A percentile compares a stretch with the other conserved stretches of the same genome.
phyloP scores from a whole-genome alignment of 1,140 invertebrate genomes.

The Procambarus virginalis region DNA sequence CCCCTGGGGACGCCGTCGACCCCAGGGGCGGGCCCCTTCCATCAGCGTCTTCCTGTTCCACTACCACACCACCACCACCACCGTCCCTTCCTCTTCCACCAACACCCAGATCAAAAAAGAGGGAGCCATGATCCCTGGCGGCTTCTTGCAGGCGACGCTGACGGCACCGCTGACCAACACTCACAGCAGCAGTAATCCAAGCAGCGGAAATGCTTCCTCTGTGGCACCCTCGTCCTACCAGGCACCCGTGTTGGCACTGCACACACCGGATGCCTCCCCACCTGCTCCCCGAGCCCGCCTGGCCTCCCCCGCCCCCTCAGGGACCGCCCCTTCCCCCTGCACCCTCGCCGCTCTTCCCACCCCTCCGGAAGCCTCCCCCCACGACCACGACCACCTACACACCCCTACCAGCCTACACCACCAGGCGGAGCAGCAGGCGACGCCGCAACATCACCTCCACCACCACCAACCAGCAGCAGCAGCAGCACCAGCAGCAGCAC shows the following conservation, averaged over 20 bases:
- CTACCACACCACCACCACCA: slow-evolving; percentile 48
- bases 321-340: slow-evolving; percentile 39
- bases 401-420: slow-evolving; percentile 44
- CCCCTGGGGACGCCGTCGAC: slow-evolving; percentile 28
- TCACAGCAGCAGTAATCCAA: slow-evolving; percentile 8
- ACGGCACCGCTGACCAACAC: slow-evolving; percentile 49
- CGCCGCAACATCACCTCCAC: slow-evolving; percentile 33
- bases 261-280: slow-evolving; percentile 69
- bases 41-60: slow-evolving; percentile 3
- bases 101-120: slow-evolving; percentile 29
- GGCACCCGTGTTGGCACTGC: slow-evolving; percentile 52
- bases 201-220: not conserved
- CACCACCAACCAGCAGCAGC: slow-evolving; percentile 39
- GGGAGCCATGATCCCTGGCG: slow-evolving; percentile 34
- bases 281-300: slow-evolving; percentile 68
- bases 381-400: slow-evolving; percentile 69
- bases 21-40: slow-evolving; percentile 12
- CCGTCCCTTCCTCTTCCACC: slow-evolving; percentile 45
- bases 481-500: slow-evolving; percentile 23
- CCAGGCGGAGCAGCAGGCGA: slow-evolving; percentile 41
- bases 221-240: slow-evolving; percentile 26
- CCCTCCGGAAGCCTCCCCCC: slow-evolving; percentile 68
- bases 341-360: slow-evolving; percentile 67
- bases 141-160: slow-evolving; percentile 66
- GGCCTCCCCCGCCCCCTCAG: slow-evolving; percentile 53